Conservation (phyloP, 2,113 vertebrate genomes). For the Uria lomvia region DNA sequence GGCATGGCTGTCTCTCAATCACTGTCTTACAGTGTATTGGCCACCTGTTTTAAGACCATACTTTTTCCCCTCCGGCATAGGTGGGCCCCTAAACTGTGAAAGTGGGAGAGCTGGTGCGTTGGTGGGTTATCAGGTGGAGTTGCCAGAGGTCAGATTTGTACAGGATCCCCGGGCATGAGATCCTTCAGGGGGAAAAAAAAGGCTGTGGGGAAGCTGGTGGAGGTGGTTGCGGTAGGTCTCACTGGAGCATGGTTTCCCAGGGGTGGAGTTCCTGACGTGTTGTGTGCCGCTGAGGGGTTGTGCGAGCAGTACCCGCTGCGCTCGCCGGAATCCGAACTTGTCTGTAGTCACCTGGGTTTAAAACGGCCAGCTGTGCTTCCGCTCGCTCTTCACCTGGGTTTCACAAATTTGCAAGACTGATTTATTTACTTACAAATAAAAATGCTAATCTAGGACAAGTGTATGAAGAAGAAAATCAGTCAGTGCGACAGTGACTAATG, state of each 20-base stretch:
- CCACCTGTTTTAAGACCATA: background rate
- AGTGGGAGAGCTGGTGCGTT: background rate
- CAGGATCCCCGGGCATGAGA: background rate
- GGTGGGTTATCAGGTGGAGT: background rate
- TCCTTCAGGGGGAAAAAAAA: background rate
- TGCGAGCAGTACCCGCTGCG: rapidly evolving
- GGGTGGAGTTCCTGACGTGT: rapidly evolving
- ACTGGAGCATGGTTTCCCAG: background rate
- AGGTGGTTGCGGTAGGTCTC: background rate
- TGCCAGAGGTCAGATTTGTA: background rate
- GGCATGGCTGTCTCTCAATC: background rate
- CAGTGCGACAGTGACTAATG: background rate
- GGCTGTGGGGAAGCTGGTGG: background rate
- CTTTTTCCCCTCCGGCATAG: rapidly evolving
- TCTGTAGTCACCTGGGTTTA: background rate
- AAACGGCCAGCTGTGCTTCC: background rate
- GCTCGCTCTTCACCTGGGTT: background rate
- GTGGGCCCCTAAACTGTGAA: background rate
- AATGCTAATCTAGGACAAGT: background rate
- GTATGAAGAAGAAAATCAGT: background rate
- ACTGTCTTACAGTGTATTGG: background rate
- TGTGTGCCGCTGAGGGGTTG: background rate
- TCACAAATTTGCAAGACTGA: background rate
- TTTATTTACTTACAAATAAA: background rate
- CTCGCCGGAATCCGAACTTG: background rate